phyloP scores from a whole-genome alignment of 2,113 vertebrate species.

The Phycodurus eques region DNA sequence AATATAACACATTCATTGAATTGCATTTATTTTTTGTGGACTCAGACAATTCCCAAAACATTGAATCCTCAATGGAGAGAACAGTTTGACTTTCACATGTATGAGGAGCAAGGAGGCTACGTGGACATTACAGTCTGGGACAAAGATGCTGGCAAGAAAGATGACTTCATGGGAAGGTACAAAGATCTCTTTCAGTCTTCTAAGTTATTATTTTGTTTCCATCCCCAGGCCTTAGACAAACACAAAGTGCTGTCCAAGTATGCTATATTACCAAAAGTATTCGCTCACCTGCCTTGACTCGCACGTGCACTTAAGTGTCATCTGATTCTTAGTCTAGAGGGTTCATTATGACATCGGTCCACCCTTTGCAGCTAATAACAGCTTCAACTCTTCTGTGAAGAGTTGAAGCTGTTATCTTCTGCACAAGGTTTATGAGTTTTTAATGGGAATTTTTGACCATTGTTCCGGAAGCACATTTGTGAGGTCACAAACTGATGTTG shows the following conservation, averaged over 20 bases:
- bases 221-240: background rate
- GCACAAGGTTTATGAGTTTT: no score
- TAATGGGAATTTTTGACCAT: no score
- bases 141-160: constrained; percentile 91
- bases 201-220: background rate
- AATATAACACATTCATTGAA: background rate
- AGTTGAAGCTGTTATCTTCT: no score
- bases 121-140: constrained; percentile 97
- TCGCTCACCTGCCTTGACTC: no score
- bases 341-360: no score
- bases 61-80: constrained; percentile 97
- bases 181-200: background rate
- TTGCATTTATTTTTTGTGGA: background rate
- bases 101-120: constrained; percentile 89
- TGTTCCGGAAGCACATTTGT: no score
- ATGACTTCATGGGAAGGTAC: constrained; percentile 98
- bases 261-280: no score
- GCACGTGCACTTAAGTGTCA: no score
- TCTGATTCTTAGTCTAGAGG: no score
- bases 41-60: constrained; percentile 89
- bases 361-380: no score
- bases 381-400: no score
- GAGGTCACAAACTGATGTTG: no score
- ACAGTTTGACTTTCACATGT: constrained; percentile 97
- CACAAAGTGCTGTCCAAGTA: background rate